Evolutionary conservation across 2,113 vertebrate species (phyloP).

Genomic region (Saguinus midas): DNA sequence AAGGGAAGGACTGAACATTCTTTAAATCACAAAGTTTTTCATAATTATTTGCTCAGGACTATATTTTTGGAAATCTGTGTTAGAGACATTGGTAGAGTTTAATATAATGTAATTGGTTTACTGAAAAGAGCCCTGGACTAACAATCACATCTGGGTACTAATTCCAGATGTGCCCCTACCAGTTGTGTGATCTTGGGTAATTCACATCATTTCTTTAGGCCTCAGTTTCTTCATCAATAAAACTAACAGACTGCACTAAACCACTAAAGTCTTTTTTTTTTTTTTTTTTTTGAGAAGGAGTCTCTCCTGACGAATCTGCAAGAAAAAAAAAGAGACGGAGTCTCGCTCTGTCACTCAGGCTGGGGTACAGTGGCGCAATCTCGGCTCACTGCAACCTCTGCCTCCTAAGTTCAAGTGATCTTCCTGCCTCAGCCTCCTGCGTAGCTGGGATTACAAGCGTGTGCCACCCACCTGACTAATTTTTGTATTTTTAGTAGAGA

Average conservation of each 20-base stretch:
- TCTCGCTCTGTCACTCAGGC: no score
- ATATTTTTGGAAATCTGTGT: neutral
- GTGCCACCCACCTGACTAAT: no score
- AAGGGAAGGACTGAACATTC: neutral
- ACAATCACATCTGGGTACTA: neutral
- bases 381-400: no score
- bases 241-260: neutral
- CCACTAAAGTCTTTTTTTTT: neutral
- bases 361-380: no score
- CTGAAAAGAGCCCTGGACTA: neutral
- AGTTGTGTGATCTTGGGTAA: neutral
- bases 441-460: no score
- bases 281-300: neutral
- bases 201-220: neutral
- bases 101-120: neutral
- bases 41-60: neutral
- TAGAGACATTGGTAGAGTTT: neutral
- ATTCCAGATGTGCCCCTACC: neutral
- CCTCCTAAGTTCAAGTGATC: no score
- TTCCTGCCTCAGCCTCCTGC: no score
- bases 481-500: no score
- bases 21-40: neutral
- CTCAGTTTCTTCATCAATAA: neutral
- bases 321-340: no score
- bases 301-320: no score